A percentile compares a stretch with the other conserved stretches of the same genome.
phyloP scores from a whole-genome alignment of 2,888 invertebrate genomes.

The Eucera pruinosa region DNA sequence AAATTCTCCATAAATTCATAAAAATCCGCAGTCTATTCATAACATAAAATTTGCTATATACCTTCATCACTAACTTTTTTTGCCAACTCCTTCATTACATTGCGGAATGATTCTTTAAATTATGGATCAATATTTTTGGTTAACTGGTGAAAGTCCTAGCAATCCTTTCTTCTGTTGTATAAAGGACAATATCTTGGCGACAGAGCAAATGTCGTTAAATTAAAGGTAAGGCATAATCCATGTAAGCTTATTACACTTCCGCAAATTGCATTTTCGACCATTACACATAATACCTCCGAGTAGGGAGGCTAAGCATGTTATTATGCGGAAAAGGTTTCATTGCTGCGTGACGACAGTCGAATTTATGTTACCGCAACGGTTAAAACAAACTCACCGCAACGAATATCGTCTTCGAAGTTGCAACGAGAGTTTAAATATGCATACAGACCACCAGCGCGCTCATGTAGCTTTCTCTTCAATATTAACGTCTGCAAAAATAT shows the following conservation, averaged over 20 bases:
- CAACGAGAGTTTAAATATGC: constrained; percentile 17
- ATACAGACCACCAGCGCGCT: constrained; percentile 61
- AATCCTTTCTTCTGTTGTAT: not conserved
- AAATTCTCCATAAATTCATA: no score
- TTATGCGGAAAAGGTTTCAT: constrained; percentile 37
- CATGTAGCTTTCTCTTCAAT: not conserved
- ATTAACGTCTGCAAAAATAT: not conserved
- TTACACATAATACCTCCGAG: constrained; percentile 5
- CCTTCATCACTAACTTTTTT: no score
- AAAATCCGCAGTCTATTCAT: no score
- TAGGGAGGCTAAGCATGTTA: constrained; percentile 16
- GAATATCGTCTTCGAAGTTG: constrained; percentile 59
- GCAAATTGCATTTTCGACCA: constrained; percentile 16
- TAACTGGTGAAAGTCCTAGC: not conserved
- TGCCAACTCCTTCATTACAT: no score
- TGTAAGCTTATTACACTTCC: not conserved
- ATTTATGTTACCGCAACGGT: constrained; percentile 59
- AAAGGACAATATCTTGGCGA: no score
- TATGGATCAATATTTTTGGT: not conserved
- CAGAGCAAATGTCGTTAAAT: not conserved
- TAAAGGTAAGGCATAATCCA: constrained; percentile 3
- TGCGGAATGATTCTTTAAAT: no score
- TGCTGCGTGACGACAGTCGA: constrained; percentile 38
- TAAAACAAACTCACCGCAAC: constrained; percentile 51
- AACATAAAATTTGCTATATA: no score